Evolutionary conservation across 2,888 invertebrate genomes (phyloP), one percentile per base, ranked within the genome.

Genomic region (Eristalis tenax): DNA sequence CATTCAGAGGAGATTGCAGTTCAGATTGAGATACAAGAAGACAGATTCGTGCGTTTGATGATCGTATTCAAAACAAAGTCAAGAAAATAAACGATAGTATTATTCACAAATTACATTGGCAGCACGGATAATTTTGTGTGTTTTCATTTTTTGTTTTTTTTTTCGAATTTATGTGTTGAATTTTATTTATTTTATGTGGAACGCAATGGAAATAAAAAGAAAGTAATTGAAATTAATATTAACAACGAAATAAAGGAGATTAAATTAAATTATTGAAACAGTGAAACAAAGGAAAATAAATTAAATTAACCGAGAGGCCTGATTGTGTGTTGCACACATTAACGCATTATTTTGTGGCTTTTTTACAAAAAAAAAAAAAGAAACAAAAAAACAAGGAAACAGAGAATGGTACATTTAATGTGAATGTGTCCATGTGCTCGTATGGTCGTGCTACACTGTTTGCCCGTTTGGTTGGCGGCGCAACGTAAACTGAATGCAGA

Each of bases 21-120:
- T 69, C 69, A 81, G 76, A 82, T 85, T 77, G 65, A 63, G 75
- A 81, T 70, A 81, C 69, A 64, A 10, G 63, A 38, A 38, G 50
- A 59, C 59, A 59, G 65, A 43, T 40, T 59, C 85, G 85, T 85
- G 85, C 85, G 82, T 83, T 82, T 82, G 77, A 78, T 83, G 70
- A 73, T 83, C 63, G 78, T 61, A n/a, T 71, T 78, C 22, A 78
- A 86, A 78, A 86, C 69, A 78, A 83, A 66, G 70, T 82, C 65
- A 83, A 83, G 75, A 77, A 86, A 78, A 86, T 83, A 86, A 83
- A 86, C 86, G 75, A 86, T 78, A 74, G 86, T 86, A 86, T 86
- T 86, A 86, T 75, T 86, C 78, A 86, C 86, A 86, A 75, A 83
- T 78, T 83, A 83, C 66, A 78, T 83, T 70, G 56, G 66, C 59